Evolutionary conservation across 35 echinoderm and acorn worm species (phyloP).

Genomic region (Diadema setosum): DNA sequence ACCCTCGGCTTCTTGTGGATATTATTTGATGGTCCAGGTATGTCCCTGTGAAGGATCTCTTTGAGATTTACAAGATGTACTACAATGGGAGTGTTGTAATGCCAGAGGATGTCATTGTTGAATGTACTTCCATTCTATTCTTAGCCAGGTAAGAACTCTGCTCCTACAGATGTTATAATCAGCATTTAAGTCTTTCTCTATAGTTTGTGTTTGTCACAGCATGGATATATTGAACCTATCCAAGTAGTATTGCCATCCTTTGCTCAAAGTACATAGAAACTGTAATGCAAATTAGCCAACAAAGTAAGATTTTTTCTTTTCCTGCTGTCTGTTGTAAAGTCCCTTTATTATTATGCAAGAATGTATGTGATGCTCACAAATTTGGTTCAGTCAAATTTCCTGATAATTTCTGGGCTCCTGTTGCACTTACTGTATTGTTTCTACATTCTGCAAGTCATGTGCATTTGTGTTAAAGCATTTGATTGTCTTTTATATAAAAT

Average conservation of each 20-base stretch:
- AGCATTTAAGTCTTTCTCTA: too few relatives aligned
- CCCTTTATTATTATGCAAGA: too few relatives aligned
- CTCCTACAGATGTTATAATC: too few relatives aligned
- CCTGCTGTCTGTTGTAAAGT: too few relatives aligned
- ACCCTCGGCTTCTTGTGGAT: background rate
- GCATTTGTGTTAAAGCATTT: background rate
- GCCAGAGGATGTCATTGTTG: conserved; percentile 31
- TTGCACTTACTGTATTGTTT: too few relatives aligned
- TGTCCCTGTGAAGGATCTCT: conserved; percentile 49
- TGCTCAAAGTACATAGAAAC: background rate
- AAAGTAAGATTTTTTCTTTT: background rate
- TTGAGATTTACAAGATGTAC: conserved; percentile 43
- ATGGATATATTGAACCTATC: too few relatives aligned
- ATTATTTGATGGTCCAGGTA: conserved; percentile 35
- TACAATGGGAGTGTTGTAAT: conserved; percentile 28
- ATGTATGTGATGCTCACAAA: too few relatives aligned
- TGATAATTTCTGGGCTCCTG: too few relatives aligned
- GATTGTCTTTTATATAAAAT: too few relatives aligned
- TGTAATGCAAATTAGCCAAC: background rate
- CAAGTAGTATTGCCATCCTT: too few relatives aligned
- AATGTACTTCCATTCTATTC: conserved; percentile 56
- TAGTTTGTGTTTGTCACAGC: too few relatives aligned
- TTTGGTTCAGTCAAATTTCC: too few relatives aligned
- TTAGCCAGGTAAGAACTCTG: conserved; percentile 14
- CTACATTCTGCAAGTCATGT: background rate